Base-by-base conservation (phyloP, 2,888 invertebrate species). In the Seira musarum region DNA sequence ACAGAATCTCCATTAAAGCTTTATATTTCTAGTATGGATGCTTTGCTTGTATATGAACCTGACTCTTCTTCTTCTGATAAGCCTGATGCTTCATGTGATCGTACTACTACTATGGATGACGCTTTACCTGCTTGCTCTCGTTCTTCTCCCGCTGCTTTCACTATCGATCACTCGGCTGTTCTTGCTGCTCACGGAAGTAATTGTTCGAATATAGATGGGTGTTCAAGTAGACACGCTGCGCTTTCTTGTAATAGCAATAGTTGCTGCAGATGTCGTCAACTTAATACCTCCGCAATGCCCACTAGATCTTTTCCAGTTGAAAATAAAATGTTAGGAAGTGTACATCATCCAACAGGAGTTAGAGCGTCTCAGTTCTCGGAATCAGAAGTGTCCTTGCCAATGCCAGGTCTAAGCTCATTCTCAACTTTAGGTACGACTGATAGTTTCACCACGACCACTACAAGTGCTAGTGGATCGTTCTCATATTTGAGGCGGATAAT, bases 21-120 rank as follows among this genome's bases (percentile, higher is more conserved):
- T 21, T 86, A 85, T 63, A 85, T 86, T 80, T 85, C 84, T 64
- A 85, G 86, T 73, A 79, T 85, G 81, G 85, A 86, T 75, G 86
- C 86, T 85, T 86, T 86, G 85, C 85, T 86, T 84, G 82, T 85
- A 19, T 84, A 83, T 82, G 82, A 84, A 46, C 81, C 83, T 17
- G 80, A 69, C 17, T 57, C 70, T 10, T 67, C 72, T 40, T 22
- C 40, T 21, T 10, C 64, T 63, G n/a, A 8, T 49, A 57, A 25
- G 61, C 64, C 30, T 30, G 30, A 19, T 57, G 19, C 63, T 67
- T 49, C 25, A 24, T 24, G 35, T 76, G n/a, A n/a, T n/a, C n/a
- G n/a, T n/a, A n/a, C n/a, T n/a, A n/a, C n/a, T n/a, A n/a, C n/a
- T n/a, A n/a, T n/a, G n/a, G 63, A 49, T 21, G 67, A n/a, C 61